phyloP scores from a whole-genome alignment of 2,113 vertebrate species.

The Raja brachyura region DNA sequence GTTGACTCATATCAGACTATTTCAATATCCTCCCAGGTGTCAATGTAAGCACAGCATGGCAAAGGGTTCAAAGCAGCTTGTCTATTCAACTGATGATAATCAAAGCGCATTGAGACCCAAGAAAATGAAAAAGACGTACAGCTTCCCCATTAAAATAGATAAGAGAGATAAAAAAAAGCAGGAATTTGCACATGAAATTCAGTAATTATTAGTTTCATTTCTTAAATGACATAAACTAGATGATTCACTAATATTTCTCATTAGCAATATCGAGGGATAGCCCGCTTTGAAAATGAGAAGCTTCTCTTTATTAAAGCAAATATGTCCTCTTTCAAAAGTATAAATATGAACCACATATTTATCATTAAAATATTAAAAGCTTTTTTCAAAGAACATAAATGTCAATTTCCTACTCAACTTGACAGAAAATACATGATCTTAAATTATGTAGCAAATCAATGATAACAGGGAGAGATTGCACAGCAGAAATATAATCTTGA shows the following conservation, averaged over 20 bases:
- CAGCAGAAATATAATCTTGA: constrained; percentile 2
- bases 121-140: not conserved
- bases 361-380: not conserved
- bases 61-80: not conserved
- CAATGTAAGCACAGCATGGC: not conserved
- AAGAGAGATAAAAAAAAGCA: not conserved
- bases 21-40: not conserved
- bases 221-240: not conserved
- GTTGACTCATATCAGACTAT: not conserved
- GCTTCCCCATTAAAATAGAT: not conserved
- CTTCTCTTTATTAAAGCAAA: not conserved
- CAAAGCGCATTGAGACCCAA: not conserved
- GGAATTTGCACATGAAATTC: not conserved
- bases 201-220: not conserved
- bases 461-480: constrained; percentile 24
- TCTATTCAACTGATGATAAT: not conserved
- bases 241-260: not conserved
- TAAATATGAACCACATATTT: not conserved
- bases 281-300: not conserved
- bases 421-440: constrained; percentile 30
- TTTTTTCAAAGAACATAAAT: not conserved
- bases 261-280: not conserved
- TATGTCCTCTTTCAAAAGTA: not conserved
- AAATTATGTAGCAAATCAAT: constrained; percentile 19
- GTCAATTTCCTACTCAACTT: constrained; percentile 12